Percentiles rank a stretch among this genome's conserved stretches.
Evolutionary conservation across 2,113 vertebrate species (phyloP).

Genomic region (Onychorhynchus coronatus): DNA sequence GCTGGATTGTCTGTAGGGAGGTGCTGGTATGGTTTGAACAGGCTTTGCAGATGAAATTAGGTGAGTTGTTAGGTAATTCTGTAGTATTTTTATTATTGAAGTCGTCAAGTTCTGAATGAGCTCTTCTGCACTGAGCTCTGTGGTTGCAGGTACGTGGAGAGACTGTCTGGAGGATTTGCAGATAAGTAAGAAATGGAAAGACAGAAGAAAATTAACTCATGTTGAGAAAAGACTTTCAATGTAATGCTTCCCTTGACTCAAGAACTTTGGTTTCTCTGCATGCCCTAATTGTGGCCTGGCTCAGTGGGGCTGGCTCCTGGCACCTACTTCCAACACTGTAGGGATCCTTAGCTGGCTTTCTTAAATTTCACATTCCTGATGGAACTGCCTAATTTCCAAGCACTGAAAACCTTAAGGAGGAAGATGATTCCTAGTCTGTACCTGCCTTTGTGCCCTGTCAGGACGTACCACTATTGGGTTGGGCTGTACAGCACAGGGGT

Average conservation of each 20-base stretch:
- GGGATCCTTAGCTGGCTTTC: neutral
- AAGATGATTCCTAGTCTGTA: neutral
- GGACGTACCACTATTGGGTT: neutral
- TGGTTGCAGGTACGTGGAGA: accelerated
- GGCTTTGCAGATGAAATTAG: neutral
- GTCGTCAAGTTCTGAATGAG: neutral
- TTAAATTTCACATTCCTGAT: neutral
- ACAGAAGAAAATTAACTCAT: neutral
- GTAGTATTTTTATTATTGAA: neutral
- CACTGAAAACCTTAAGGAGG: neutral
- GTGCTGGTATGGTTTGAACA: neutral
- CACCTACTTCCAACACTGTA: neutral
- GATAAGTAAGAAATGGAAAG: neutral
- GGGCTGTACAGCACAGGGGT: neutral
- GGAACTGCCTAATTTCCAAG: neutral
- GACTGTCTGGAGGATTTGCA: neutral
- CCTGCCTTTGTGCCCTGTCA: neutral
- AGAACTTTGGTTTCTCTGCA: neutral
- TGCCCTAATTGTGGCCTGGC: neutral
- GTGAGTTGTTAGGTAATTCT: neutral
- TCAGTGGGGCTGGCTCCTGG: neutral
- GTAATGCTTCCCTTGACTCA: neutral
- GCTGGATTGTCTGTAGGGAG: neutral
- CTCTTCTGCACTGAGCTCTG: neutral
- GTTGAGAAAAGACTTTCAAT: neutral